Evolutionary conservation across 2,113 vertebrate genomes (phyloP), one percentile per base, ranked within the genome.

Genomic region (Cavia aperea): DNA sequence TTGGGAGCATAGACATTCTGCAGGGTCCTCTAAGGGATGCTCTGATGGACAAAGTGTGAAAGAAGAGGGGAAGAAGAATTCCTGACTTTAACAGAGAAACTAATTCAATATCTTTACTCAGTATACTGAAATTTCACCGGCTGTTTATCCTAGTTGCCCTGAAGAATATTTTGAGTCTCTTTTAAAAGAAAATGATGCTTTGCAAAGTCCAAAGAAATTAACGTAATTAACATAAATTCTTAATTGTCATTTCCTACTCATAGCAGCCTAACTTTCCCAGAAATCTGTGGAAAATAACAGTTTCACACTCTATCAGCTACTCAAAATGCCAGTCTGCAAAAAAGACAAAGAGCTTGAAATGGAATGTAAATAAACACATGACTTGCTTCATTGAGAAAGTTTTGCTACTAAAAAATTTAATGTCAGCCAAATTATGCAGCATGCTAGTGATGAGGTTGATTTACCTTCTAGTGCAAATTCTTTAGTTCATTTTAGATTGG

Each of bases 141-240:
- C 10, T 46, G 83, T 63, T 88, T 43, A 62, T 84, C 36, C 24
- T 43, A n/a, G 56, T 81, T 56, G 77, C 21, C 24, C 11, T 82
- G 29, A 91, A 31, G 43, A 78, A 18, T 84, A 88, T 60, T 62
- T 77, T 51, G 16, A 70, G 63, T 87, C 13, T 82, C 46, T 82
- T 82, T 78, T 60, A 49, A 86, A 94, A 86, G 36, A 73, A 82
- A 92, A 72, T 26, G 18, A 43, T 89, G 16, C 49, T 94, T 83
- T 91, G 43, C 29, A 68, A 16, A 90, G 19, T 93, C 31, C 56
- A 65, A 88, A 56, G 89, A 82, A 79, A 94, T 77, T 73, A 56
- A 77, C 63, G 29, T 6, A 82, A 62, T 7, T 66, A 90, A 31
- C n/a, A 68, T 26, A 58, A 51, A 31, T 85, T 94, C 66, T 88